Evolutionary conservation across 2,113 vertebrate species (phyloP).

Genomic region (Muntiacus reevesi): DNA sequence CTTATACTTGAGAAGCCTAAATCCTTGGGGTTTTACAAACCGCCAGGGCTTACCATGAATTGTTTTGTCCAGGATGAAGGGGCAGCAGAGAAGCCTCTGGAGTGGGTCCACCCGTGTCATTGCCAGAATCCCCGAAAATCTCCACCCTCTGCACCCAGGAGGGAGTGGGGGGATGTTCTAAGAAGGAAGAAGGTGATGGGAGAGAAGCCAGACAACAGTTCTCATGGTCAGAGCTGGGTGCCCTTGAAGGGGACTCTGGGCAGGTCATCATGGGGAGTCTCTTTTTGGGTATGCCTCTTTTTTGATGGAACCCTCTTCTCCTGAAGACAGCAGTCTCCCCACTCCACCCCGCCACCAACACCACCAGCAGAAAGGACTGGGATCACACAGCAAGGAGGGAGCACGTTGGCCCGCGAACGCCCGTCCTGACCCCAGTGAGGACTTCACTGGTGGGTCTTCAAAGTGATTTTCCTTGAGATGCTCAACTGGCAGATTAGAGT

Average conservation of each 20-base stretch:
- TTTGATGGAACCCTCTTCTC: neutral
- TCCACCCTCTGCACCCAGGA: accelerated
- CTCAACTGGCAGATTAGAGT: accelerated
- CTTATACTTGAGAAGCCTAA: neutral
- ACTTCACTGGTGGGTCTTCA: neutral
- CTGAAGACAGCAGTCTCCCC: neutral
- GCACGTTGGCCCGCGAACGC: accelerated
- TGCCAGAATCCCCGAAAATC: neutral
- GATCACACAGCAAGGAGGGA: neutral
- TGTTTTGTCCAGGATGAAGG: accelerated
- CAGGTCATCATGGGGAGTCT: accelerated
- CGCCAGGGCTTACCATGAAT: neutral
- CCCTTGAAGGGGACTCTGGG: neutral
- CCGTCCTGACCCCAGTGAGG: neutral
- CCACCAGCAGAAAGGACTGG: neutral
- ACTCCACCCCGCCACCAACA: neutral
- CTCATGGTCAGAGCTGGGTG: neutral
- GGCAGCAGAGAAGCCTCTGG: accelerated
- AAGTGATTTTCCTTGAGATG: neutral
- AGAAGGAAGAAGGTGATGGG: neutral
- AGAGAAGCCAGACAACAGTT: accelerated
- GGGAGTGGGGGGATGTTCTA: accelerated
- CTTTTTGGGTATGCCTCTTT: neutral
- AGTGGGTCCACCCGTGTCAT: accelerated
- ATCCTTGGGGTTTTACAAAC: neutral